Evolutionary conservation across 2,113 vertebrate genomes (phyloP), one percentile per base, ranked within the genome.

Genomic region (Protomyctophum bolini): DNA sequence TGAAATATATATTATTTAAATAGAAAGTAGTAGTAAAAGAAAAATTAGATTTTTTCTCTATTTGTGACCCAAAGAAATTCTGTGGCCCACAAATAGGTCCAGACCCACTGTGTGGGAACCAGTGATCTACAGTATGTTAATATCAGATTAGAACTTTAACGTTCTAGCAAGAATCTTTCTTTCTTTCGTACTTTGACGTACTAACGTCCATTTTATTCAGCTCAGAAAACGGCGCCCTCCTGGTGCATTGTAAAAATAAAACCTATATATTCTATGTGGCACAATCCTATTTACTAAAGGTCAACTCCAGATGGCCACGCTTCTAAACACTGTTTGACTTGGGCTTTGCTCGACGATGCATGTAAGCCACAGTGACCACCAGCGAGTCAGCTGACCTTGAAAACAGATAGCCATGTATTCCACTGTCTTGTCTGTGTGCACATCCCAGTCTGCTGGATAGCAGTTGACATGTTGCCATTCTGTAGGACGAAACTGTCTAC

Each of bases 331-430:
- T 68, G 88, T 89, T 70, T 82, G 87, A 85, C 65, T 83, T 85
- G 66, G 33, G 82, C 79, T 88, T 79, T 80, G 80, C 63, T 81
- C 82, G 77, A 77, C 72, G 84, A 87, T 85, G 82, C 78, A 71
- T 89, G 81, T 79, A 66, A 88, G 80, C 88, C 90, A 87, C 68
- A 66, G 83, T 88, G 84, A 87, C 88, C 90, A 86, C 81, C 73
- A 79, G 70, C 68, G 77, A 47, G 87, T 82, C 79, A 80, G 72
- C 81, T 87, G 88, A 90, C 86, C 88, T 78, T 58, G 70, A 52
- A 9, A 52, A 10, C 50, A 10, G 8, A 52, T 52, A 52, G 50
- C 50, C 12, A 12, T 8, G 50, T 47, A 9, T 72, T 81, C 69
- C 68, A 62, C 63, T 70, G 66, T n/a, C 60, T 71, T 56, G 76